phyloP scores from a whole-genome alignment of 2,797 vertebrate genomes.

The Falco peregrinus region DNA sequence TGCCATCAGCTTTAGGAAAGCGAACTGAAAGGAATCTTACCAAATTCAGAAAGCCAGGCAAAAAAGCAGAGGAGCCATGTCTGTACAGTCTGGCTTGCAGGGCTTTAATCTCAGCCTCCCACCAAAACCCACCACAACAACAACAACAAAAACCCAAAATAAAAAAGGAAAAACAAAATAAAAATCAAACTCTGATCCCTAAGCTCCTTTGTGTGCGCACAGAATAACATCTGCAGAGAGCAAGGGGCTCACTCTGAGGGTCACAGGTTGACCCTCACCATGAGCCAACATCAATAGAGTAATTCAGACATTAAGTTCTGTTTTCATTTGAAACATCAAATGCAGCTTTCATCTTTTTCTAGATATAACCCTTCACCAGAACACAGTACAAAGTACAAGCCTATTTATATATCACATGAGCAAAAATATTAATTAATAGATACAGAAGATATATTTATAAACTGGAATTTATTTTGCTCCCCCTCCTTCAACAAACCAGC shows the following conservation, averaged over 20 bases:
- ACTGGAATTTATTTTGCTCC: background rate
- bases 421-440: conserved; percentile 58
- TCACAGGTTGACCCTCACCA: conserved; percentile 6
- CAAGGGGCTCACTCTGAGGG: background rate
- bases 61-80: background rate
- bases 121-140: background rate
- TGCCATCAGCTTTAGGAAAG: background rate
- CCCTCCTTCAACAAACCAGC: background rate
- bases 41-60: background rate
- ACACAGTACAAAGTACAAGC: background rate
- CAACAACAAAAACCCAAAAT: background rate
- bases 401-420: conserved; percentile 28
- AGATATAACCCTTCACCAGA: background rate
- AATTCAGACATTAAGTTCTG: conserved; percentile 29
- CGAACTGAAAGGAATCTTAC: background rate
- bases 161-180: background rate
- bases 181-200: background rate
- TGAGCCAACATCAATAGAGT: conserved; percentile 52
- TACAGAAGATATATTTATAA: conserved; percentile 26
- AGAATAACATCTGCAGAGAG: conserved; percentile 41
- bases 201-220: conserved; percentile 12
- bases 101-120: background rate
- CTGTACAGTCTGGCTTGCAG: background rate
- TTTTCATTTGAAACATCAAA: conserved; percentile 58
- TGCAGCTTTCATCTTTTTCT: conserved; percentile 44